Evolutionary conservation across 2,113 vertebrate genomes (phyloP).

Genomic region (Phocoena phocoena): DNA sequence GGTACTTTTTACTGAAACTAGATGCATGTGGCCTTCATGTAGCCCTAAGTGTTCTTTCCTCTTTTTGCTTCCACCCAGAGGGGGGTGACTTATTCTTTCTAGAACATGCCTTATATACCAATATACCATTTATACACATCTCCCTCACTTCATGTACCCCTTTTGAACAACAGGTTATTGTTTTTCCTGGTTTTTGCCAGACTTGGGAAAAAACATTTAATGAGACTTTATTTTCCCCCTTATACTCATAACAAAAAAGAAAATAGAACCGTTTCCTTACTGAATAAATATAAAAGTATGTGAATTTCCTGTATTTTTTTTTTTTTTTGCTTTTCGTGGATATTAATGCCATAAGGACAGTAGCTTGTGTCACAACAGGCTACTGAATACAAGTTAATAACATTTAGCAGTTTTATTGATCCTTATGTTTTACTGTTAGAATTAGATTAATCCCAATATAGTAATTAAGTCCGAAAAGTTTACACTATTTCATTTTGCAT

Average conservation of each 20-base stretch:
- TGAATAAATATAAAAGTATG: background rate
- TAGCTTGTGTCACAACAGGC: background rate
- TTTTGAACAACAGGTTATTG: background rate
- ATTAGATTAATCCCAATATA: background rate
- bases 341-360: background rate
- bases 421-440: background rate
- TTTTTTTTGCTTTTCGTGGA: background rate
- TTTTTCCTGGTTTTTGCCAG: background rate
- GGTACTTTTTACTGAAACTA: background rate
- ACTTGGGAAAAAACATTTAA: background rate
- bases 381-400: background rate
- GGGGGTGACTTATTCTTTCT: background rate
- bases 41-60: background rate
- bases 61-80: background rate
- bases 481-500: background rate
- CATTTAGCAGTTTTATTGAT: background rate
- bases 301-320: background rate
- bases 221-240: background rate
- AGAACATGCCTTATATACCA: too few relatives aligned
- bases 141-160: background rate
- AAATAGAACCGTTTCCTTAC: background rate
- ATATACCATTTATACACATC: background rate
- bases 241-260: background rate
- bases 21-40: background rate
- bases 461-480: conserved; percentile 4